Evolutionary conservation across 2,113 vertebrate species (phyloP).

Genomic region (Gracilinanus agilis): DNA sequence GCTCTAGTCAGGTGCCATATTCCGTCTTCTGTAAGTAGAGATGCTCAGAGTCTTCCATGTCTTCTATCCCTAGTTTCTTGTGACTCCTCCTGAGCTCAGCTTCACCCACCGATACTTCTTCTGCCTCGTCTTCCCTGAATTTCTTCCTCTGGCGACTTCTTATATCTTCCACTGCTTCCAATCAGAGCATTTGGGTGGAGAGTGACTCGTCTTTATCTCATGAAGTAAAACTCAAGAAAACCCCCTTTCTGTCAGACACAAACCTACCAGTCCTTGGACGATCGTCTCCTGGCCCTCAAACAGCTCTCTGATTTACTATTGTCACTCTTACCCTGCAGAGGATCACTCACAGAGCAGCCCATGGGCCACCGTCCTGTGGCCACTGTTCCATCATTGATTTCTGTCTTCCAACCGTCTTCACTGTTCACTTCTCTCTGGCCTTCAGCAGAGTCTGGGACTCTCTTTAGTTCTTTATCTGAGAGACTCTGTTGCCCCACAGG

Average conservation of each 20-base stretch:
- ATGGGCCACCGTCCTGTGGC: neutral
- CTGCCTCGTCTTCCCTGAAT: neutral
- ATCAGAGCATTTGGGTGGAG: neutral
- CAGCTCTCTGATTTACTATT: neutral
- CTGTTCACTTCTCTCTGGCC: neutral
- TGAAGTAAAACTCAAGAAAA: neutral
- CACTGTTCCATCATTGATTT: neutral
- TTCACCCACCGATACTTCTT: neutral
- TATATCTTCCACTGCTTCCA: neutral
- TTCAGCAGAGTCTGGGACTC: neutral
- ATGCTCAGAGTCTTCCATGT: neutral
- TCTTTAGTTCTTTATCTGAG: neutral
- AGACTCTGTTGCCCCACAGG: neutral
- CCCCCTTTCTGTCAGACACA: neutral
- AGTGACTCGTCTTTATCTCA: neutral
- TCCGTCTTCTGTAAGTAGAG: neutral
- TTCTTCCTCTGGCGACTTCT: neutral
- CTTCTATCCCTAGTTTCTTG: neutral
- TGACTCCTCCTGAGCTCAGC: neutral
- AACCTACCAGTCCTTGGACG: neutral
- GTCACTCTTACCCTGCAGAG: too few species aligned
- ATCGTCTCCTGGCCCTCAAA: neutral
- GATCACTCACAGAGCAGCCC: too few species aligned
- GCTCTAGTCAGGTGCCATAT: neutral
- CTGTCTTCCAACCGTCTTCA: neutral